Evolutionary conservation across 2,888 invertebrate species (phyloP).

Genomic region (Drosophila nigricruria): DNA sequence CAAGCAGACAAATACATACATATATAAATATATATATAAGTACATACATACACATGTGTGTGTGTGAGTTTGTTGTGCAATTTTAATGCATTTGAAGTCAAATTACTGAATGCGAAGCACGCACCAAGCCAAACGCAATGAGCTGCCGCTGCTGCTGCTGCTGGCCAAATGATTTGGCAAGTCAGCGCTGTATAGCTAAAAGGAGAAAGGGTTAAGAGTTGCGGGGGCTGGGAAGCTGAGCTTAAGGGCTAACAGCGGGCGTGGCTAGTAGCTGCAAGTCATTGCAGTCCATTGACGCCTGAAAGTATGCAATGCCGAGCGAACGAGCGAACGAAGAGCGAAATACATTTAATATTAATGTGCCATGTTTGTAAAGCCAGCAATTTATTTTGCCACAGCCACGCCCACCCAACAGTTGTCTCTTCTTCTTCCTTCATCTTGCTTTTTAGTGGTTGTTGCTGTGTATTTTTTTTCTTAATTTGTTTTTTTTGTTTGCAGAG

Average conservation of each 20-base stretch:
- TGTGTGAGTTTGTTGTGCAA: conserved; percentile 49
- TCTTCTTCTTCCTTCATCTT: neutral
- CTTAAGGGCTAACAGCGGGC: conserved; percentile 1
- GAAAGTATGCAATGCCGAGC: conserved; percentile 70
- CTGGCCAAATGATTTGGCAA: conserved; percentile 65
- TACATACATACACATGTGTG: neutral
- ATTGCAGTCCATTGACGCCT: conserved; percentile 79
- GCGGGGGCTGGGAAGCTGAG: neutral
- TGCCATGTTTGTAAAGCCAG: conserved; percentile 73
- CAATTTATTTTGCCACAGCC: conserved; percentile 74
- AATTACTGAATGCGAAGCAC: conserved; percentile 77
- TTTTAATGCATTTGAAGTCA: conserved; percentile 80
- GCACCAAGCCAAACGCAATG: conserved; percentile 64
- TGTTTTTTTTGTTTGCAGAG: conserved; percentile 20
- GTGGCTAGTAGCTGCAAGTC: conserved; percentile 58
- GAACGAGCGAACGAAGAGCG: conserved; percentile 41
- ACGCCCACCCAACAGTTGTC: conserved; percentile 14
- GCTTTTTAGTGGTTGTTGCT: conserved; percentile 4
- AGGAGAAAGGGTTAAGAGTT: neutral
- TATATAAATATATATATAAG: neutral
- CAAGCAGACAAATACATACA: conserved; percentile 15
- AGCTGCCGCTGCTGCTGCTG: conserved; percentile 42
- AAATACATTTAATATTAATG: conserved; percentile 83
- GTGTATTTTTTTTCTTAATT: conserved; percentile 1
- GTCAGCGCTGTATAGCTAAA: conserved; percentile 19